Base-by-base conservation (phyloP, 1,140 invertebrate genomes). In the Condylostylus longicornis region DNA sequence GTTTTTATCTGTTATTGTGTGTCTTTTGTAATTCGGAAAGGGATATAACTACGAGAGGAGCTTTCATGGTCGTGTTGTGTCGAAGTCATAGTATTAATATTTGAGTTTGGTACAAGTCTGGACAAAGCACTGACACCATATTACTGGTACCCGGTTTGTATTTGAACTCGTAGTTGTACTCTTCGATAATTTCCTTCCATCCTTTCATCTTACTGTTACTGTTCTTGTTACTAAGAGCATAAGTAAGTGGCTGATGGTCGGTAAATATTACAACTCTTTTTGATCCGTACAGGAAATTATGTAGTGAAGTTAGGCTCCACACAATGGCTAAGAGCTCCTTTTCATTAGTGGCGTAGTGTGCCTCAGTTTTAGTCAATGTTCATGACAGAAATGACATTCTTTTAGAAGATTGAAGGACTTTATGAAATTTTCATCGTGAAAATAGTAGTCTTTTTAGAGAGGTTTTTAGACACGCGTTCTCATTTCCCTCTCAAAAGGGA, bases 401-500 rank as follows among this genome's bases (percentile, higher is more conserved):
- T 61, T 63, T 22, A 64, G 42, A 27, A 31, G 43, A 18, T 64
- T 45, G 33, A 66, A 63, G 7, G 53, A 44, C 9, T 51, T 20
- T 43, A 57, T 20, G 36, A 47, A 36, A 5, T 31, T 12, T 23
- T 33, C 22, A 25, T 33, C 25, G 4, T 10, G 22, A 8, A 15
- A 18, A 41, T 29, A 14, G 17, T 25, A 9, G 10, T 34, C 19
- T 37, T 43, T 19, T 21, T 33, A 10, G 34, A 37, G 15, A 20
- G n/a, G 4, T 29, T 40, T 19, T 35, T 34, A 8, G 30, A 35
- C 14, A 39, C 33, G 2, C 19, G 20, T 13, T 25, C 36, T 7
- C 32, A 8, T 33, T 38, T 34, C 1, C 43, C 40, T 33, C 37
- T 38, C 19, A 41, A 35, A 30, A 38, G 13, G 12, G 10, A 13